Percentiles rank a stretch among this genome's conserved stretches.
Conservation (phyloP, 2,113 vertebrate species). For the Pseudois nayaur region DNA sequence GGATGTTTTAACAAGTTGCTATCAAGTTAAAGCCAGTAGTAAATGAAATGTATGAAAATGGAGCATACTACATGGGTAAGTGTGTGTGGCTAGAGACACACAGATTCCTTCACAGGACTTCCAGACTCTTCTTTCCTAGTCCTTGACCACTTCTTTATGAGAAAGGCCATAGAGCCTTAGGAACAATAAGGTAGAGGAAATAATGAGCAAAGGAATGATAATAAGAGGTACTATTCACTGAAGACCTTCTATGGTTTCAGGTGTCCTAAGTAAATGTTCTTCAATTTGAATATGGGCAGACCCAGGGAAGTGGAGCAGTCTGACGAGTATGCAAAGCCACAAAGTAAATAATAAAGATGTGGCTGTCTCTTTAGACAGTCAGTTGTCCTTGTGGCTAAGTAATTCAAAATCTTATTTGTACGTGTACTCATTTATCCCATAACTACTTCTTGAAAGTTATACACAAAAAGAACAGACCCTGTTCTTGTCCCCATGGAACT, state of each 20-base stretch:
- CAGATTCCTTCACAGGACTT: neutral
- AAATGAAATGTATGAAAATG: neutral
- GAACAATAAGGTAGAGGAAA: neutral
- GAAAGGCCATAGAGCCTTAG: neutral
- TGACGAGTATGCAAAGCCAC: neutral
- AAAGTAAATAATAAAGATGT: neutral
- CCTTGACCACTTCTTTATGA: neutral
- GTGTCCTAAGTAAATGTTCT: constrained; percentile 16
- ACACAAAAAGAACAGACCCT: constrained; percentile 15
- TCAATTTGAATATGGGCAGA: neutral
- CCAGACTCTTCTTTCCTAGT: neutral
- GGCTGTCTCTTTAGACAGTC: neutral
- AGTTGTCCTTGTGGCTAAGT: neutral
- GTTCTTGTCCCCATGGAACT: neutral
- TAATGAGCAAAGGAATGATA: neutral
- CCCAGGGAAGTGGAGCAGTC: neutral
- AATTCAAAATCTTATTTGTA: constrained; percentile 6
- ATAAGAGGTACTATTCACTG: neutral
- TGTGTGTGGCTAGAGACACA: neutral
- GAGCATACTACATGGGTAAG: neutral
- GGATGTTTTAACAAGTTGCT: neutral
- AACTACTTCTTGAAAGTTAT: neutral
- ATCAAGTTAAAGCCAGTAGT: neutral
- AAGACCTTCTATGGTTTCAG: neutral
- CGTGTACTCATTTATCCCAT: neutral